Percentiles rank a stretch among this genome's conserved stretches.
Evolutionary conservation across 2,113 vertebrate genomes (phyloP).

Genomic region (Plotosus lineatus): DNA sequence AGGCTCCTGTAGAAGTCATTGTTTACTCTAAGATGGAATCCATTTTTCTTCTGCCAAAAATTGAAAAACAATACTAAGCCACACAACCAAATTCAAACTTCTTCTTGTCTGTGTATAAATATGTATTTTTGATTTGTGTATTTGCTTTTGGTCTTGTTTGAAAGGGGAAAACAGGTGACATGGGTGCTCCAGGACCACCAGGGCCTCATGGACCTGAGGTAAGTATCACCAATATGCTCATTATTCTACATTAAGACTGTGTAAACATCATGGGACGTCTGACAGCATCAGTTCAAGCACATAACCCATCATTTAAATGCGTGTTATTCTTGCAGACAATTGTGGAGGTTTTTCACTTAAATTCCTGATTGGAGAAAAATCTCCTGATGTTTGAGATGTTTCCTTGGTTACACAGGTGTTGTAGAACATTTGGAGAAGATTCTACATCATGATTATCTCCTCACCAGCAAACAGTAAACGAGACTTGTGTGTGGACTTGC

Average conservation of each 20-base stretch:
- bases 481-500: background rate
- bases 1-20: background rate
- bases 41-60: background rate
- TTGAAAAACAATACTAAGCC: background rate
- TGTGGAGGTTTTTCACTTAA: background rate
- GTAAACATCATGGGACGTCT: background rate
- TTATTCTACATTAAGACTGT: background rate
- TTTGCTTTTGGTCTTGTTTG: constrained; percentile 32
- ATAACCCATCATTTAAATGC: background rate
- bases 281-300: background rate
- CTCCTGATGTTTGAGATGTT: background rate
- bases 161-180: constrained; percentile 88
- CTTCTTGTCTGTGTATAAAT: background rate
- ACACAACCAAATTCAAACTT: background rate
- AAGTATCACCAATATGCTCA: constrained; percentile 49
- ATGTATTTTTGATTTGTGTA: background rate
- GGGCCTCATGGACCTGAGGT: constrained; percentile 95
- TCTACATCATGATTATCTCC: constrained; percentile 2
- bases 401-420: background rate
- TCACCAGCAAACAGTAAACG: background rate
- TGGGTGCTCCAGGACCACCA: constrained; percentile 77
- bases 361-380: background rate
- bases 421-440: background rate
- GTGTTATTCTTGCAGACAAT: background rate
- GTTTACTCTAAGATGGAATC: background rate